Evolutionary conservation across 2,113 vertebrate genomes (phyloP).

Genomic region (Proteles cristata): DNA sequence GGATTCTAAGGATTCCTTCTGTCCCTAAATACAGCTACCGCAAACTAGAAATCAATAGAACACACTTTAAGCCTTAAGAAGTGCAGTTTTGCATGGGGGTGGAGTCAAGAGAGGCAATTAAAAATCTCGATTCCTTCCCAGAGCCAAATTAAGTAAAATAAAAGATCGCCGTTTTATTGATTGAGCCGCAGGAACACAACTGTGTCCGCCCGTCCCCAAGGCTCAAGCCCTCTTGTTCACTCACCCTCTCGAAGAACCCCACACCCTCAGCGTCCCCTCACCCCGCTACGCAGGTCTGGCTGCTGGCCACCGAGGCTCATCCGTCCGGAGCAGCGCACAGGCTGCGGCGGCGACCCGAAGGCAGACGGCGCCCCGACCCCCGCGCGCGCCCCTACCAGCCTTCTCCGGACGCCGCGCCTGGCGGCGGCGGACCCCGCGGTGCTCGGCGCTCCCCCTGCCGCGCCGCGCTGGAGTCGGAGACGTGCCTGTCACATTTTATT

Average conservation of each 20-base stretch:
- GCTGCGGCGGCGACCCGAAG: neutral
- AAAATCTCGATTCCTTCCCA: neutral
- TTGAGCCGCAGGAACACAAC: neutral
- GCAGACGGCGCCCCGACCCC: neutral
- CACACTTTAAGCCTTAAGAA: neutral
- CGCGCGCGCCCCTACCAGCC: constrained; percentile 4
- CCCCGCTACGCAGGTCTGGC: neutral
- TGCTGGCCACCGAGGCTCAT: neutral
- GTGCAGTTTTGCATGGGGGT: neutral
- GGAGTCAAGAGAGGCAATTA: neutral
- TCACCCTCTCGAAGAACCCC: neutral
- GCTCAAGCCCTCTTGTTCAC: neutral
- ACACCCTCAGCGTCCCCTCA: neutral
- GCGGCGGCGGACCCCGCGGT: neutral
- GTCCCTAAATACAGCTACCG: neutral
- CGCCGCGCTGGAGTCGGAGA: neutral
- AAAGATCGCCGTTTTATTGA: neutral
- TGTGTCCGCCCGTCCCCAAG: neutral
- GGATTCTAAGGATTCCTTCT: neutral
- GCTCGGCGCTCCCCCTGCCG: neutral
- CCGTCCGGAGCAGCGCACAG: neutral
- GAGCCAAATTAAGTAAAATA: neutral
- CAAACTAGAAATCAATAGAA: neutral
- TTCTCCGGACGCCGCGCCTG: constrained; percentile 49
- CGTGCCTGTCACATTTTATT: constrained; percentile 63